phyloP scores from a whole-genome alignment of 2,113 vertebrate species.

The Colius striatus region DNA sequence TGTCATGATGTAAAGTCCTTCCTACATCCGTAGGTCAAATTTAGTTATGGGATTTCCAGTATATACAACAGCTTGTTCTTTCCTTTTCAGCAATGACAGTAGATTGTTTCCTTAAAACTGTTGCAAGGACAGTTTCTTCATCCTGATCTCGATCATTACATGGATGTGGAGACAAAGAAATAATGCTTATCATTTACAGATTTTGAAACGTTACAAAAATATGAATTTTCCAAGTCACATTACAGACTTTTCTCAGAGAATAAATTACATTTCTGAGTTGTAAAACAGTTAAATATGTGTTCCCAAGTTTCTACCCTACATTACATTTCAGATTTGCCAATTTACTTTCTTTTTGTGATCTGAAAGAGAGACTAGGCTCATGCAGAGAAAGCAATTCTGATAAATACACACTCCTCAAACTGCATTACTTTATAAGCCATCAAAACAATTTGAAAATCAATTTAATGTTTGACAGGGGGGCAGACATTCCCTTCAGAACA shows the following conservation, averaged over 20 bases:
- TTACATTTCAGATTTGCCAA: conserved; percentile 1
- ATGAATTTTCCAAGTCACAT: neutral
- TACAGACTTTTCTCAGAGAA: neutral
- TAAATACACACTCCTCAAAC: conserved; percentile 62
- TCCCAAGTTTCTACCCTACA: neutral
- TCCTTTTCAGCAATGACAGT: neutral
- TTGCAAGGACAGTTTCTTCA: neutral
- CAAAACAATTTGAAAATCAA: conserved; percentile 80
- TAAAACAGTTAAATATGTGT: conserved; percentile 10
- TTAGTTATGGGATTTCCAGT: neutral
- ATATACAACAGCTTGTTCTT: neutral
- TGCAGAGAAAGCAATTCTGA: conserved; percentile 42
- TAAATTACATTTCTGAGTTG: neutral
- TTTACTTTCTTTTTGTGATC: conserved; percentile 34
- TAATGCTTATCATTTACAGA: neutral
- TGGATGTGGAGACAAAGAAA: neutral
- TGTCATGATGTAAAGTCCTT: neutral
- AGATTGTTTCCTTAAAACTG: neutral
- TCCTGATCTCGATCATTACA: neutral
- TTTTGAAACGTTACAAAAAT: neutral
- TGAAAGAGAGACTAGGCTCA: conserved; percentile 15
- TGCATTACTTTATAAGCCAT: conserved; percentile 58
- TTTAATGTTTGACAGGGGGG: conserved; percentile 75
- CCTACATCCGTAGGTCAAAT: accelerated
- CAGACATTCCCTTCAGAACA: conserved; percentile 61